Base-by-base conservation (phyloP, 2,797 vertebrate genomes). In the Aeoliscus strigatus region DNA sequence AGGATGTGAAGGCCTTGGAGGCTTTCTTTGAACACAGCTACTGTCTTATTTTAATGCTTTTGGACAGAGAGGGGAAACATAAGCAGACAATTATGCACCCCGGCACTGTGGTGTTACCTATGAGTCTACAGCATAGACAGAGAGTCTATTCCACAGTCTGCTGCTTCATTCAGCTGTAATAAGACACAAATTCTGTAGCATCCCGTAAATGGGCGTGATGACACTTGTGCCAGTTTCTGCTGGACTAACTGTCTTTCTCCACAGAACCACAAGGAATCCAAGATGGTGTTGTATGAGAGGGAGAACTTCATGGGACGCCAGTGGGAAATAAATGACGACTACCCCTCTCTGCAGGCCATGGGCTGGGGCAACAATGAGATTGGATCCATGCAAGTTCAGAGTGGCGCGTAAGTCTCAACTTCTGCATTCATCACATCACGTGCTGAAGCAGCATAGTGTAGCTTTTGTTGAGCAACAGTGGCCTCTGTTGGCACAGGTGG, bases 301-400 rank as follows among this genome's bases (percentile, higher is more conserved):
- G 95, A 96, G 80, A 97, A 95, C 79, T 97, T 97, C 79, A 92
- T 91, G 43, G 96, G 94, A 24, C 86, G 79, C 39, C 91, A 95
- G 71, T 94, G 94, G 93, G 94, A 97, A 69, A 80, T 97, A 11
- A 81, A 70, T 0, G 95, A 98, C 1, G 94, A 98, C 77, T 96
- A 93, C 77, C 93, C 94, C 52, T 98, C 94, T 40, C 89, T 97
- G 71, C 92, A 96, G 86, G 94, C 93, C 58, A 96, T 95, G 94
- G 94, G 93, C 60, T 98, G 95, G 95, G 76, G 77, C 66, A 94
- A 91, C 88, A 94, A 93, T 0, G 93, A 97, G 88, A 93, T 97
- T 42, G 94, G 94, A 70, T 94, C 96, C 59, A 96, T 97, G 94
- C 92, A 94, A 82, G 83, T 94, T 77, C 89, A 90, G 73, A 87